These are phyloP conservation scores for Sipha maydis DNA, from an alignment of 2,888 invertebrate genomes.

Conservation along the genomic window DNA sequence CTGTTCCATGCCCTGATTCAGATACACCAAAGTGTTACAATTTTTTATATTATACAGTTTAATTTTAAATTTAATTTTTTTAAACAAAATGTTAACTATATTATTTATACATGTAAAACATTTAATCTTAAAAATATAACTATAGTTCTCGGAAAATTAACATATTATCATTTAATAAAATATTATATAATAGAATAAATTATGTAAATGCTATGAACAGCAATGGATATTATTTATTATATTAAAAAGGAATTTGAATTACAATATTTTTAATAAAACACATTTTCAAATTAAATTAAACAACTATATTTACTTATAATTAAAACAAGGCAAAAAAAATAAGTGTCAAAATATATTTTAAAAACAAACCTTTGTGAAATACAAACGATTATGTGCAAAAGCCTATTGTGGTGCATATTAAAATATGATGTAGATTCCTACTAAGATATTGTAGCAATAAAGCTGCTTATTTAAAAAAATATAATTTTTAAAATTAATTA, in stretches of 20 bases:
- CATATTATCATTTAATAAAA: slow-evolving; percentile 18
- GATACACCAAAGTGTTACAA: slow-evolving; percentile 55
- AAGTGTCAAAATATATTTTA: slow-evolving; percentile 57
- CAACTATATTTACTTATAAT: slow-evolving; percentile 53
- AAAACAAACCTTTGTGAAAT: slow-evolving; percentile 59
- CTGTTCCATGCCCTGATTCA: slow-evolving; percentile 62
- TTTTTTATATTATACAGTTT: slow-evolving; percentile 56
- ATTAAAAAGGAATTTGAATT: neutral
- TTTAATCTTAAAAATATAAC: slow-evolving; percentile 36
- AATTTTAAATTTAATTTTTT: slow-evolving; percentile 29
- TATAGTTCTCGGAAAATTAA: slow-evolving; percentile 6
- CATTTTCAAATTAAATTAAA: slow-evolving; percentile 45
- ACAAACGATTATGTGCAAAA: slow-evolving; percentile 60
- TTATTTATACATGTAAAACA: slow-evolving; percentile 20
- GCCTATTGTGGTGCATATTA: slow-evolving; percentile 60
- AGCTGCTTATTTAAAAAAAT: slow-evolving; percentile 42
- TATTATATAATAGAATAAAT: slow-evolving; percentile 14
- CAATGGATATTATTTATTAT: neutral
- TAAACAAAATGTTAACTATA: slow-evolving; percentile 27
- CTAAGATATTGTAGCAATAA: slow-evolving; percentile 50
- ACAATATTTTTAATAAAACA: slow-evolving; percentile 19
- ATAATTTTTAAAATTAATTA: slow-evolving; percentile 19
- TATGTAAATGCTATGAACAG: neutral
- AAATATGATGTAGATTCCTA: slow-evolving; percentile 42
- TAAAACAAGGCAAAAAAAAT: slow-evolving; percentile 58